phyloP scores from a whole-genome alignment of 2,797 vertebrate genomes.

The Meda fulgida region DNA sequence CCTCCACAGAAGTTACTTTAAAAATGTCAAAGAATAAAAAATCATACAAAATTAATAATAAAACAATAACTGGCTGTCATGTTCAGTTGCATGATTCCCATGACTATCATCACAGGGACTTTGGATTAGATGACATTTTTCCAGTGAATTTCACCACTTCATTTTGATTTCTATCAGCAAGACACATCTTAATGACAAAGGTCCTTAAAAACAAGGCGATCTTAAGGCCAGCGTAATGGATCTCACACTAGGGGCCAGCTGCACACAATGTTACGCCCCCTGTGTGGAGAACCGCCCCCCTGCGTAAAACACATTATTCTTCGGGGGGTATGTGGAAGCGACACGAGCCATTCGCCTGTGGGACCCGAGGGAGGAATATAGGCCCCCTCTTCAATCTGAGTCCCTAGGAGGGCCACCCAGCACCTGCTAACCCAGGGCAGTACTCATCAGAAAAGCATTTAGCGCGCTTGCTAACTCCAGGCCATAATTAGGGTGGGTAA shows the following conservation, averaged over 20 bases:
- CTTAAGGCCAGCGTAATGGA: constrained; percentile 63
- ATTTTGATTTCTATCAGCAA: constrained; percentile 55
- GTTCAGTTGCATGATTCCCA: neutral
- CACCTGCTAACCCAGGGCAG: constrained; percentile 95
- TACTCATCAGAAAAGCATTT: constrained; percentile 99
- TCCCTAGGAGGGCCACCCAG: constrained; percentile 98
- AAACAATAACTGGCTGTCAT: neutral
- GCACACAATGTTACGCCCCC: constrained; percentile 55
- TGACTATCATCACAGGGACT: neutral
- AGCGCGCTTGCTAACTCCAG: constrained; percentile 91
- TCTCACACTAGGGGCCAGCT: constrained; percentile 62
- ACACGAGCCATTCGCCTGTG: constrained; percentile 55
- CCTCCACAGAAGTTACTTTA: neutral
- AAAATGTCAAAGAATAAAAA: neutral
- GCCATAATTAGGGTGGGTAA: constrained; percentile 99
- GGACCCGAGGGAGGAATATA: constrained; percentile 60
- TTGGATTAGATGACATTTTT: constrained; percentile 33
- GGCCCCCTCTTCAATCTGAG: constrained; percentile 95
- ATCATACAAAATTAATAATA: neutral
- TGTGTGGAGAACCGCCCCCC: constrained; percentile 42
- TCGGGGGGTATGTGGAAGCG: constrained; percentile 56
- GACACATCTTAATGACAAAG: constrained; percentile 57
- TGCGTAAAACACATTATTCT: constrained; percentile 61
- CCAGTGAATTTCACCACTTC: constrained; percentile 36
- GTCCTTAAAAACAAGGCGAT: constrained; percentile 58